These are phyloP conservation scores for Schizaphis graminum DNA, from an alignment of 2,888 invertebrate species.

Conservation along the genomic window DNA sequence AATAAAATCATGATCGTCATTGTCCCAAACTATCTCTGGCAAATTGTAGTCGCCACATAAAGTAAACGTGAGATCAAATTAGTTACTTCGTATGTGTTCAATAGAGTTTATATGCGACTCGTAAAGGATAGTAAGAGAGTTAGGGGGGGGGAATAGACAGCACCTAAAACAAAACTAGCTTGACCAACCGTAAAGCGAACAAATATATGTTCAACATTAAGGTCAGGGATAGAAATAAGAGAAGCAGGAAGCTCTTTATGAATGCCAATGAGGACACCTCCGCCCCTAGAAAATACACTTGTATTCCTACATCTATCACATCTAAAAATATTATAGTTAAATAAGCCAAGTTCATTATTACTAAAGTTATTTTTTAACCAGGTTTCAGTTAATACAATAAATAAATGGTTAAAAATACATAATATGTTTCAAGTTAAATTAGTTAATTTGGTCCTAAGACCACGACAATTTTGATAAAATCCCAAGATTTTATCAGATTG, in stretches of 20 bases:
- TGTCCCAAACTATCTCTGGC: background rate
- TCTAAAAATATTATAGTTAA: background rate
- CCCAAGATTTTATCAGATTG: background rate
- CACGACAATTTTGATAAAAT: background rate
- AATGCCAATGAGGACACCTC: slow-evolving; percentile 10
- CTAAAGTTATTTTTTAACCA: background rate
- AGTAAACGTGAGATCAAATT: background rate
- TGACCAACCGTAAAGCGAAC: slow-evolving; percentile 16
- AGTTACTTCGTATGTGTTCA: background rate
- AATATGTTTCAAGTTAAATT: background rate
- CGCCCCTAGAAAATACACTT: background rate
- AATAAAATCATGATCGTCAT: background rate
- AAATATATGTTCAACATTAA: slow-evolving; percentile 7
- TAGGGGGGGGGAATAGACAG: slow-evolving; percentile 9
- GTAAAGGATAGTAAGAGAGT: background rate
- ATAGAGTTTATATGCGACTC: slow-evolving; percentile 1
- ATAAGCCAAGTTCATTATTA: background rate
- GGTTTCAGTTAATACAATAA: background rate
- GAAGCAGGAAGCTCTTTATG: background rate
- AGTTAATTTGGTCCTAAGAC: background rate
- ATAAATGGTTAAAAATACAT: background rate
- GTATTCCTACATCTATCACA: slow-evolving; percentile 13
- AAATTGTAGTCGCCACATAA: background rate
- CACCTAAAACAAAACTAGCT: slow-evolving; percentile 6
- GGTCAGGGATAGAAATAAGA: background rate